Percentiles rank a stretch among this genome's conserved stretches.
Conservation (phyloP, 1,140 invertebrate genomes). For the Calliopsis andreniformis region DNA sequence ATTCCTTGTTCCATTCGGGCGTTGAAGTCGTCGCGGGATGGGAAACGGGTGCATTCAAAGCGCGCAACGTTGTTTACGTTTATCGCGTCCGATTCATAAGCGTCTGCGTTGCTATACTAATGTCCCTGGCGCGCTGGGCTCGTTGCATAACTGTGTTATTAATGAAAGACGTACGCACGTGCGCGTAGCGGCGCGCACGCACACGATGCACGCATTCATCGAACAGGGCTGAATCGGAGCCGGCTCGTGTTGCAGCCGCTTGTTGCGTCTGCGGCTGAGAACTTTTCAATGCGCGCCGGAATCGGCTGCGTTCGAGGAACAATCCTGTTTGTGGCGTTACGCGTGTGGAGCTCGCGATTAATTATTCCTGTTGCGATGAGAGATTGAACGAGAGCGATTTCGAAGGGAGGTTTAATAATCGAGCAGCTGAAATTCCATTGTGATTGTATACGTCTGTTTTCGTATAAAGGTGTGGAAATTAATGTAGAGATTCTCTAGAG, state of each 20-base stretch:
- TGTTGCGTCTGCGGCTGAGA: constrained; percentile 54
- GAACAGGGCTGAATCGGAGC: constrained; percentile 39
- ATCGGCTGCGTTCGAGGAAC: constrained; percentile 6
- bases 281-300: constrained; percentile 45
- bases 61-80: constrained; percentile 33
- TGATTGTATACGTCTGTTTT: too few relatives aligned
- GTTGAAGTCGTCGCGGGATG: constrained; percentile 1
- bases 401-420: too few relatives aligned
- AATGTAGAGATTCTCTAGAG: too few relatives aligned
- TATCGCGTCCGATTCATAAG: constrained; percentile 37
- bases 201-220: constrained; percentile 35
- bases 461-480: too few relatives aligned
- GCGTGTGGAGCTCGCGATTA: not conserved
- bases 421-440: too few relatives aligned
- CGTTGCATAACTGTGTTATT: constrained; percentile 63
- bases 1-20: not conserved
- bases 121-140: constrained; percentile 16
- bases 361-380: not conserved
- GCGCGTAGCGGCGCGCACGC: too few relatives aligned
- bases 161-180: constrained; percentile 46
- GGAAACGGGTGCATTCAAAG: not conserved
- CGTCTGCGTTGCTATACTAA: constrained; percentile 43
- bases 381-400: too few relatives aligned
- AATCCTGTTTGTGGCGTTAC: not conserved
- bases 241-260: constrained; percentile 38